Evolutionary conservation across 2,888 invertebrate species (phyloP), one percentile per base, ranked within the genome.

Genomic region (Sphaeridia pumilis): DNA sequence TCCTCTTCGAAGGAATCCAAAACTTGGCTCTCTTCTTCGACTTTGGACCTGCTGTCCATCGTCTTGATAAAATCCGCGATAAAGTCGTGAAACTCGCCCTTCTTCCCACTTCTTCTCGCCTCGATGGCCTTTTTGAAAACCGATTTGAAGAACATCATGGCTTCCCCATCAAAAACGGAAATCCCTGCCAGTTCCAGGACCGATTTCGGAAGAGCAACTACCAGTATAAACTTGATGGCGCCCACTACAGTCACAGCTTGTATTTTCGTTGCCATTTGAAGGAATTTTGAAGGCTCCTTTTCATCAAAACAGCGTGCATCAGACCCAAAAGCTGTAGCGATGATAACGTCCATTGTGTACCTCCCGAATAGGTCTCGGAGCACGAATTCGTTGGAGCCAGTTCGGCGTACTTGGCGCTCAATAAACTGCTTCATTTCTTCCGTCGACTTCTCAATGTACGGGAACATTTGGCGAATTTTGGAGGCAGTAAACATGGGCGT

Each of bases 291-390:
- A 22, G 73, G 67, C 1, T 48, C 45, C 24, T 66, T 52, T 45
- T 71, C 70, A n/a, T 17, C 14, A 1, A 68, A 67, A 0, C 66
- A 65, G 41, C 69, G 60, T 1, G 68, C 66, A 10, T 67, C 68
- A 3, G 74, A 69, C 0, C 75, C 75, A 56, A 75, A 74, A 0
- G 74, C 70, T 2, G 71, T 67, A 0, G 70, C 70, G 0, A 67
- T 67, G 2, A 73, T 69, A 3, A 67, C 61, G 49, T 68, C 67
- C 7, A 65, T 65, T 3, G 64, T 57, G 47, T 58, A 67, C 12
- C 66, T 54, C 7, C 56, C 55, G 14, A 59, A 47, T 2, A 52
- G 49, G 21, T 63, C 64, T 27, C 57, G 56, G 2, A 59, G 45
- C 0, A 59, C 51, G 5, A 63, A 4, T 0, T 21, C 43, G 4